phyloP scores from a whole-genome alignment of 2,113 vertebrate species.

The Pao palembangensis region DNA sequence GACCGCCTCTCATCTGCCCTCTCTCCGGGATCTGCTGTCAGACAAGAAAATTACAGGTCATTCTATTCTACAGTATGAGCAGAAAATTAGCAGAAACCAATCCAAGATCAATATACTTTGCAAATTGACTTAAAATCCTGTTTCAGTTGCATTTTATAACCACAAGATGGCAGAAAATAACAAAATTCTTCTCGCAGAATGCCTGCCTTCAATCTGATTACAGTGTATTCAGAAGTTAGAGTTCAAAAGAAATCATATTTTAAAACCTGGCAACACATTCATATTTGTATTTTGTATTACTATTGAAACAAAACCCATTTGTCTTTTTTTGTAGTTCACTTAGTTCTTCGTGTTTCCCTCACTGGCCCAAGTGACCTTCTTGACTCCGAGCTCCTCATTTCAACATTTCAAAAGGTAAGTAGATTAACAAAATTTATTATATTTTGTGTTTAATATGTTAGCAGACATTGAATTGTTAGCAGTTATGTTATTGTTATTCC shows the following conservation, averaged over 20 bases:
- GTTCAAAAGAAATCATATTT: not conserved
- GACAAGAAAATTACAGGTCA: conserved; percentile 53
- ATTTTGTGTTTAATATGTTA: not conserved
- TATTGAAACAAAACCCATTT: not conserved
- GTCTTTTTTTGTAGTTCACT: conserved; percentile 21
- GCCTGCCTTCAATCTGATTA: not conserved
- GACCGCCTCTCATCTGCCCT: conserved; percentile 24
- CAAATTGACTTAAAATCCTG: too few relatives aligned
- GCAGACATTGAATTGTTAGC: too few relatives aligned
- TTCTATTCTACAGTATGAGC: not conserved
- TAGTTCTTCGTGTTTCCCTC: conserved; percentile 42
- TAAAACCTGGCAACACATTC: not conserved
- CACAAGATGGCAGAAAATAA: conserved; percentile 38
- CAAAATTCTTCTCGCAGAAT: not conserved
- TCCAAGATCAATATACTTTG: too few relatives aligned
- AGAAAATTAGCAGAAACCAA: too few relatives aligned
- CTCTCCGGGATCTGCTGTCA: conserved; percentile 43
- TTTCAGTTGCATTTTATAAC: not conserved
- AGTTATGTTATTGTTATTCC: too few relatives aligned
- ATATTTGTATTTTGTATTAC: not conserved
- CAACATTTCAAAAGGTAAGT: conserved; percentile 7
- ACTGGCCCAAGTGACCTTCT: conserved; percentile 28
- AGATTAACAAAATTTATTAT: too few relatives aligned
- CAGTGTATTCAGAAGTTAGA: too few relatives aligned
- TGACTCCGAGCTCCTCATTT: conserved; percentile 42